Conservation (phyloP, 2,888 invertebrate species). For the Cotesia congregata region DNA sequence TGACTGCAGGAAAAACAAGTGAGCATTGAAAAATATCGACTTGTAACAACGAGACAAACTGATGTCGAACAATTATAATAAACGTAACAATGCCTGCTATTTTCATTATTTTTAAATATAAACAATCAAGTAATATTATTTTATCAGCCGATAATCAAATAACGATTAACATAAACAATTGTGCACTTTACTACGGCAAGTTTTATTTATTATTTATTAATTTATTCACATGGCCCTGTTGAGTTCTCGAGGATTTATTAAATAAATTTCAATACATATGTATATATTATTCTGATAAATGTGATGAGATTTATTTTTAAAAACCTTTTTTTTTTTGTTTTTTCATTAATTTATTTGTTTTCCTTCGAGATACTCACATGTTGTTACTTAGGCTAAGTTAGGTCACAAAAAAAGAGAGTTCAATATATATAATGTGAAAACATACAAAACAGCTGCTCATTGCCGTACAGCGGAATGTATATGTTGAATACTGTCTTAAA, state of each 20-base stretch:
- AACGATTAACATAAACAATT: slow-evolving; percentile 57
- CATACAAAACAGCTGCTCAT: slow-evolving; percentile 34
- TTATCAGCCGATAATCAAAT: slow-evolving; percentile 48
- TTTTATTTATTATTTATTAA: slow-evolving; percentile 46
- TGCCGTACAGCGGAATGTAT: slow-evolving; percentile 27
- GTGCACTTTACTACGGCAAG: slow-evolving; percentile 54
- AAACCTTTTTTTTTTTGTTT: background rate
- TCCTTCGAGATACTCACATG: slow-evolving; percentile 48
- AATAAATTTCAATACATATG: background rate
- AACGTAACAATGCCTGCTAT: slow-evolving; percentile 42
- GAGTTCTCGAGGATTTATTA: slow-evolving; percentile 14
- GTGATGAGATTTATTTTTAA: slow-evolving; percentile 1
- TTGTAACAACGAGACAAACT: slow-evolving; percentile 47
- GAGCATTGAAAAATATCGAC: slow-evolving; percentile 34
- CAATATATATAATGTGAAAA: slow-evolving; percentile 42
- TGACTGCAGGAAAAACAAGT: slow-evolving; percentile 40
- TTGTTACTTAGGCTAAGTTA: slow-evolving; percentile 54
- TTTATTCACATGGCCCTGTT: slow-evolving; percentile 21
- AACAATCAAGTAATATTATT: slow-evolving; percentile 47
- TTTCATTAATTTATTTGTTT: slow-evolving; percentile 10
- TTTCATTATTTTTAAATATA: background rate
- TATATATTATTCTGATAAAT: background rate
- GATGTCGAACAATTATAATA: slow-evolving; percentile 29
- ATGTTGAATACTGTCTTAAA: slow-evolving; percentile 35
- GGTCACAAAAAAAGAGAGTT: slow-evolving; percentile 38